Evolutionary conservation across 2,113 vertebrate species (phyloP).

Genomic region (Climacteris rufus): DNA sequence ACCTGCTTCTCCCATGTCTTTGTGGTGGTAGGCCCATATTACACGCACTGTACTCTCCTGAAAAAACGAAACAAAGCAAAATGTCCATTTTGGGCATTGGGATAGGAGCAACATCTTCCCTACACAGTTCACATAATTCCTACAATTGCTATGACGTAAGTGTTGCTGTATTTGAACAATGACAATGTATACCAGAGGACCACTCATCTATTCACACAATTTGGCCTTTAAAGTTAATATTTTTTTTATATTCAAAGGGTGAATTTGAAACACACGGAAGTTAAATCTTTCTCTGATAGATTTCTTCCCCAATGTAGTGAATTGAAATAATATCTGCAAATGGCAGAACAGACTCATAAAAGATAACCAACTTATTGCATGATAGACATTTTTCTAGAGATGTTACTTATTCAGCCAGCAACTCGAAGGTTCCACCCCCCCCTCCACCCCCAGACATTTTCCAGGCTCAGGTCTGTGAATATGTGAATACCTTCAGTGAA

Average conservation of each 20-base stretch:
- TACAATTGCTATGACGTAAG: background rate
- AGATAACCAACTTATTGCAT: background rate
- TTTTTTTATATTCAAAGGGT: background rate
- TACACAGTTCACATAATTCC: background rate
- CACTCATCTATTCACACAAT: background rate
- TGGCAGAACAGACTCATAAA: background rate
- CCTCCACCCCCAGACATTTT: rapidly evolving
- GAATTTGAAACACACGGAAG: background rate
- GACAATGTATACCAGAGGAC: background rate
- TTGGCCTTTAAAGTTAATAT: background rate
- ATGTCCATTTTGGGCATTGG: background rate
- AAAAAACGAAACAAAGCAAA: background rate
- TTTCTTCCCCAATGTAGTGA: background rate
- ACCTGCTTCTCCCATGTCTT: constrained; percentile 74
- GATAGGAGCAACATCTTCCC: background rate
- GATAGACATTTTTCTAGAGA: background rate
- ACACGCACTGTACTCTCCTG: constrained; percentile 84
- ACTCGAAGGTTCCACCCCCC: background rate
- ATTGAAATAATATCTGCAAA: background rate
- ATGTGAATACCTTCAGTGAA: background rate
- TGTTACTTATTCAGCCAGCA: background rate
- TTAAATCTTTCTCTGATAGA: background rate
- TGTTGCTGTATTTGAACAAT: background rate
- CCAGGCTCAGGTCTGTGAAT: background rate
- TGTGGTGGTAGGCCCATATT: constrained; percentile 85